Conservation (phyloP, 2,113 vertebrate genomes). For the Octodon degus region DNA sequence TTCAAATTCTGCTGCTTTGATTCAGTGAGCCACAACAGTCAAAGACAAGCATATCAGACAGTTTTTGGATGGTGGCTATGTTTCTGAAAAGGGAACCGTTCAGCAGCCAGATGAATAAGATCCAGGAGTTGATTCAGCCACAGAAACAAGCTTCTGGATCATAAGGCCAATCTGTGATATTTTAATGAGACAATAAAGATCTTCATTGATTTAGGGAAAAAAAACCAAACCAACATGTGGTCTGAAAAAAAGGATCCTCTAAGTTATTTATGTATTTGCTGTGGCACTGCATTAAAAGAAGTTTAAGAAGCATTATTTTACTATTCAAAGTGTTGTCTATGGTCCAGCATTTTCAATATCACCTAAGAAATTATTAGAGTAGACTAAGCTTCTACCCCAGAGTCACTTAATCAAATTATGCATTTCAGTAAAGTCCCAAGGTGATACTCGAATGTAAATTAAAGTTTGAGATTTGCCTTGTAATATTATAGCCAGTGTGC, state of each 20-base stretch:
- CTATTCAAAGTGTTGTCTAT: not conserved
- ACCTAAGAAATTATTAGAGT: slow-evolving; percentile 1
- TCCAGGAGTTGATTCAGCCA: too few relatives aligned
- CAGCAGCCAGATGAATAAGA: too few relatives aligned
- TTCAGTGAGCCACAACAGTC: too few relatives aligned
- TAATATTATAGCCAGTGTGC: not conserved
- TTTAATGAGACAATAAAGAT: too few relatives aligned
- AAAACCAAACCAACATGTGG: not conserved
- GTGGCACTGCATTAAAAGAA: not conserved
- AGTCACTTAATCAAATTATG: not conserved
- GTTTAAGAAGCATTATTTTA: not conserved
- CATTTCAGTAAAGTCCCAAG: slow-evolving; percentile 39
- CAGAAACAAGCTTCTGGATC: too few relatives aligned
- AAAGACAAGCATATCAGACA: too few relatives aligned
- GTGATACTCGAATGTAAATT: not conserved
- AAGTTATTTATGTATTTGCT: slow-evolving; percentile 9
- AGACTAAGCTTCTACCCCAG: not conserved
- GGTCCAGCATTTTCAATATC: not conserved
- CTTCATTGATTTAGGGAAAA: too few relatives aligned
- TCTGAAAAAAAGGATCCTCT: slow-evolving; percentile 42
- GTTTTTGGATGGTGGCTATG: too few relatives aligned
- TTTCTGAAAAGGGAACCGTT: too few relatives aligned
- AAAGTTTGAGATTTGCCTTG: slow-evolving; percentile 13
- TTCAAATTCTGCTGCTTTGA: too few relatives aligned
- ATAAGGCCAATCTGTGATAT: too few relatives aligned